Evolutionary conservation across 2,888 invertebrate genomes (phyloP).

Genomic region (Hypselothyrea guttata): DNA sequence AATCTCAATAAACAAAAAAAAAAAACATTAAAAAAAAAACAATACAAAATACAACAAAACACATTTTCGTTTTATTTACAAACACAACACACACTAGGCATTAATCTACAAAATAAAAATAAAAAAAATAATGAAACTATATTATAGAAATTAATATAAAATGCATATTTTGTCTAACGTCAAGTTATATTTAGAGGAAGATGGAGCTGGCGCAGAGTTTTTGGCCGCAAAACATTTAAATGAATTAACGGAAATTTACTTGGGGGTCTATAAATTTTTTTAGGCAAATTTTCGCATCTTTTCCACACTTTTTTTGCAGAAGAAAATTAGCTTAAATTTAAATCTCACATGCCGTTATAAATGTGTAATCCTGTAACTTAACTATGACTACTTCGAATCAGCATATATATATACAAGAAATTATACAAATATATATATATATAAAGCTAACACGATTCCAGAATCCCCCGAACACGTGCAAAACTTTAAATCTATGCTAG

Average conservation of each 20-base stretch:
- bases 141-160: slow-evolving; percentile 51
- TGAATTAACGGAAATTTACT: slow-evolving; percentile 49
- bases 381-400: slow-evolving; percentile 49
- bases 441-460: slow-evolving; percentile 27
- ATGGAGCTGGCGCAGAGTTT: slow-evolving; percentile 38
- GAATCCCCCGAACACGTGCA: slow-evolving; percentile 35
- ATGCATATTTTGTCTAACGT: slow-evolving; percentile 72
- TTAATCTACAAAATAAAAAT: slow-evolving; percentile 28
- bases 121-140: slow-evolving; percentile 37
- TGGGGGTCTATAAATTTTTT: slow-evolving; percentile 32
- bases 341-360: slow-evolving; percentile 49
- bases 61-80: slow-evolving; percentile 65
- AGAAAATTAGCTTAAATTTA: slow-evolving; percentile 60
- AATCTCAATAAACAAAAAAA: slow-evolving; percentile 30
- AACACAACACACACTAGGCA: slow-evolving; percentile 36
- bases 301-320: slow-evolving; percentile 42
- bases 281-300: slow-evolving; percentile 56
- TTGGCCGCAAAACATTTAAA: slow-evolving; percentile 26
- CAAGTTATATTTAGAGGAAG: slow-evolving; percentile 63
- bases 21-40: too few species aligned
- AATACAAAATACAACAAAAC: slow-evolving; percentile 54
- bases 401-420: slow-evolving; percentile 28
- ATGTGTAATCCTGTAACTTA: slow-evolving; percentile 64
- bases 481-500: slow-evolving; percentile 37
- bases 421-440: slow-evolving; percentile 15